Evolutionary conservation across 2,113 vertebrate genomes (phyloP), one percentile per base, ranked within the genome.

Genomic region (Brachyhypopomus occidentalis): DNA sequence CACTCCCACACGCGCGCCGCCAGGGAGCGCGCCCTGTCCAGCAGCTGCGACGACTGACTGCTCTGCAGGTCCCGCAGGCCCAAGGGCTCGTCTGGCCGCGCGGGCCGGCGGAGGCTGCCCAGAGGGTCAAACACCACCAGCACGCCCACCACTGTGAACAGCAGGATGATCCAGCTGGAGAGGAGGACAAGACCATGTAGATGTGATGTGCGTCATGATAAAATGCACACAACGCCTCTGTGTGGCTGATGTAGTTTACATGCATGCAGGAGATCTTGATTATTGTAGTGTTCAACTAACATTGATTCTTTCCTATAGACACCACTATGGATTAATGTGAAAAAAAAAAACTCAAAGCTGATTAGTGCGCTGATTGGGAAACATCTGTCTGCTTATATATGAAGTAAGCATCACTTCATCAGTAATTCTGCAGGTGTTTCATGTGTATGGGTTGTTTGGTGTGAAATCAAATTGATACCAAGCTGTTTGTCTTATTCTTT

Each of bases 81-180:
- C 11, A 87, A 91, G 0, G 59, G 84, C 64, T 90, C 41, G 0
- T 71, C 82, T 0, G 74, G 25, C 0, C 76, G 5, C 0, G 89
- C 14, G 0, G 88, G 86, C 11, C 85, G 87, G 52, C 88, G 91
- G 14, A 90, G 94, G 7, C 92, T 93, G 1, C 98, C 98, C 1
- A 99, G 90, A 0, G 98, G 98, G 85, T 99, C 97, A 34, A 99
- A 99, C 81, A 97, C 96, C 0, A 99, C 86, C 7, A 98, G 0
- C 6, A 98, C 92, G 0, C 95, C 96, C 5, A 97, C 7, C 19
- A 83, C 5, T 0, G 96, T 98, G 27, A 94, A 93, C 30, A 95
- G 20, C 27, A 99, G 92, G 90, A 99, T 95, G 78, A 96, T 87
- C 97, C 97, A 99, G 86, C 98, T 99, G 93, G 4, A 56, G 4